phyloP scores from a whole-genome alignment of 2,113 vertebrate genomes.

The Willisornis vidua region DNA sequence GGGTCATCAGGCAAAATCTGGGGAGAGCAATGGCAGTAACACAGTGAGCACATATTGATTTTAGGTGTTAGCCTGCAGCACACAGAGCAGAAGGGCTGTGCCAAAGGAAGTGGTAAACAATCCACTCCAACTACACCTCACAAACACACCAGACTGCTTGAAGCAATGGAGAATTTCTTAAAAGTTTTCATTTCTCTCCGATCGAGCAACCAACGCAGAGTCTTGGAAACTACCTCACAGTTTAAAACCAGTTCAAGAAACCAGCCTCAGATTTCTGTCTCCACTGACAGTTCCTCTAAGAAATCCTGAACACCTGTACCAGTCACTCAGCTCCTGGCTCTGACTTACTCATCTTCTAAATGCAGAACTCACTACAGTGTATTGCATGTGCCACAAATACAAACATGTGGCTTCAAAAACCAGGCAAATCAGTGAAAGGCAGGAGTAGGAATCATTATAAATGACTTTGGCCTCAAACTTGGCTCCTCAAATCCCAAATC shows the following conservation, averaged over 20 bases:
- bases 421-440: neutral
- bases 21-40: neutral
- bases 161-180: neutral
- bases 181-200: neutral
- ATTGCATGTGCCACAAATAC: neutral
- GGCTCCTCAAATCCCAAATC: neutral
- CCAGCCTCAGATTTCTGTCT: neutral
- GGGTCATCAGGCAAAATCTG: constrained; percentile 98
- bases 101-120: neutral
- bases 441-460: neutral
- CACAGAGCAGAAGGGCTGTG: neutral
- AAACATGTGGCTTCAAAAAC: neutral
- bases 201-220: neutral
- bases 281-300: neutral
- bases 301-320: neutral
- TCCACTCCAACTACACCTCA: neutral
- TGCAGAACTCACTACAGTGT: neutral
- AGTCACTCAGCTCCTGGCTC: neutral
- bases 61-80: neutral
- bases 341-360: neutral
- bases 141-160: neutral
- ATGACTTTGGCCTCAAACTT: neutral
- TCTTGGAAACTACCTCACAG: neutral
- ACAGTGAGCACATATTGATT: neutral
- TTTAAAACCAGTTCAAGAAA: neutral